Evolutionary conservation across 1,140 invertebrate species (phyloP).

Genomic region (Habropoda laboriosa): DNA sequence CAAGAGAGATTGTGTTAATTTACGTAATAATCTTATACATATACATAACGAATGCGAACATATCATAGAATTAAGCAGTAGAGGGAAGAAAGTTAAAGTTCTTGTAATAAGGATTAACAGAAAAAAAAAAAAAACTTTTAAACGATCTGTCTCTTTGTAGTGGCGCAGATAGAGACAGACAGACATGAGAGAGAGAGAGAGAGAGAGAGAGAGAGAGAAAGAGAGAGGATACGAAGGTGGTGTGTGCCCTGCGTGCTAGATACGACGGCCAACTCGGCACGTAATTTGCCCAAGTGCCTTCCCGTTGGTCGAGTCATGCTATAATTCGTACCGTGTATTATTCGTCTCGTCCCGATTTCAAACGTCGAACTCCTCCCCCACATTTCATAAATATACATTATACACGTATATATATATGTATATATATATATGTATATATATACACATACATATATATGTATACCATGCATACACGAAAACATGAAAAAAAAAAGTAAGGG

Average conservation of each 20-base stretch:
- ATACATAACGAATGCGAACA: conserved; percentile 78
- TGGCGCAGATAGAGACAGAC: conserved; percentile 48
- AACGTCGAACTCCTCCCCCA: conserved; percentile 40
- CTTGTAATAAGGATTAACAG: conserved; percentile 18
- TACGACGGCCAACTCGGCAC: conserved; percentile 79
- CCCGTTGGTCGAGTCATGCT: conserved; percentile 80
- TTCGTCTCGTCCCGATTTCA: conserved; percentile 68
- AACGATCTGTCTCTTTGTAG: conserved; percentile 65
- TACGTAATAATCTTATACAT: conserved; percentile 65
- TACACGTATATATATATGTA: background rate
- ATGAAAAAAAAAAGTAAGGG: background rate
- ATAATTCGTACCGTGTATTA: conserved; percentile 70
- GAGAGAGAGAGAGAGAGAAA: no score
- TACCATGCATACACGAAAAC: background rate
- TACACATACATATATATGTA: background rate
- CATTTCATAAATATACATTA: background rate
- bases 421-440: background rate
- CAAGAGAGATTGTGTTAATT: conserved; percentile 32
- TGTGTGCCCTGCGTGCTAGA: conserved; percentile 76
- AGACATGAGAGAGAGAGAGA: no score
- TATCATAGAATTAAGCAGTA: conserved; percentile 78
- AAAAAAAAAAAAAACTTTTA: conserved; percentile 22
- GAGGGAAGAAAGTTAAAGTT: conserved; percentile 37
- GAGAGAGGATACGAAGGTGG: conserved; percentile 49
- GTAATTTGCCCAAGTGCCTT: conserved; percentile 81